These are phyloP conservation scores for Cordilura impudica DNA, from an alignment of 2,888 invertebrate species.

Conservation along the genomic window DNA sequence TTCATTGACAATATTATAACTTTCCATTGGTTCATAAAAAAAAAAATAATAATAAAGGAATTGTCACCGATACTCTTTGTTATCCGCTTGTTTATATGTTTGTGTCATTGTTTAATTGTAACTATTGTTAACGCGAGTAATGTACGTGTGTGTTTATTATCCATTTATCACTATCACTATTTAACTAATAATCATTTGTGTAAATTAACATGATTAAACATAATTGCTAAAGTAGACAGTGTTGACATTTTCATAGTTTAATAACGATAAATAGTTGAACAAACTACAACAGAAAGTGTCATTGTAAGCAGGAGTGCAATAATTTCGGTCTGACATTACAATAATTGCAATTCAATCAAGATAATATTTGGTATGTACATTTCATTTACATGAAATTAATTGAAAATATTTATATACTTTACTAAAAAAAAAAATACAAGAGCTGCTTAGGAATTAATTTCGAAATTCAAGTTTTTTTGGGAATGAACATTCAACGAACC, in stretches of 20 bases:
- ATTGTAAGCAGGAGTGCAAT: not conserved
- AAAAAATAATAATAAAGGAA: too few species aligned
- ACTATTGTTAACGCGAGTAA: conserved; percentile 12
- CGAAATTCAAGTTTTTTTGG: too few species aligned
- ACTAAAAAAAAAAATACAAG: too few species aligned
- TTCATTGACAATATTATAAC: conserved; percentile 20
- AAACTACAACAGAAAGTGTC: too few species aligned
- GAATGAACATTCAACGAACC: too few species aligned
- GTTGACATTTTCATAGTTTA: conserved; percentile 8
- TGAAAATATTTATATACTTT: too few species aligned
- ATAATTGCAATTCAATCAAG: not conserved
- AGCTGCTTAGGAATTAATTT: too few species aligned
- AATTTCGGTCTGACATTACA: not conserved
- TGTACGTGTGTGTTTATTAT: conserved; percentile 12
- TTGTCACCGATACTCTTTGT: conserved; percentile 37
- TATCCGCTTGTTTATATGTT: conserved; percentile 67
- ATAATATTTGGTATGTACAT: conserved; percentile 11
- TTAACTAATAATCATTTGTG: conserved; percentile 14
- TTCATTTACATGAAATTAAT: too few species aligned
- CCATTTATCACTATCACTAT: conserved; percentile 10
- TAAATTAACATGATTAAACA: not conserved
- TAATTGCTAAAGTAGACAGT: conserved; percentile 12
- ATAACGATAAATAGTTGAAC: not conserved
- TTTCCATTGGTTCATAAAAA: conserved; percentile 16
- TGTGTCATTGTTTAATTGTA: conserved; percentile 3